Evolutionary conservation across 1,140 invertebrate species (phyloP), one percentile per base, ranked within the genome.

Genomic region (Zaprionus camerounensis): DNA sequence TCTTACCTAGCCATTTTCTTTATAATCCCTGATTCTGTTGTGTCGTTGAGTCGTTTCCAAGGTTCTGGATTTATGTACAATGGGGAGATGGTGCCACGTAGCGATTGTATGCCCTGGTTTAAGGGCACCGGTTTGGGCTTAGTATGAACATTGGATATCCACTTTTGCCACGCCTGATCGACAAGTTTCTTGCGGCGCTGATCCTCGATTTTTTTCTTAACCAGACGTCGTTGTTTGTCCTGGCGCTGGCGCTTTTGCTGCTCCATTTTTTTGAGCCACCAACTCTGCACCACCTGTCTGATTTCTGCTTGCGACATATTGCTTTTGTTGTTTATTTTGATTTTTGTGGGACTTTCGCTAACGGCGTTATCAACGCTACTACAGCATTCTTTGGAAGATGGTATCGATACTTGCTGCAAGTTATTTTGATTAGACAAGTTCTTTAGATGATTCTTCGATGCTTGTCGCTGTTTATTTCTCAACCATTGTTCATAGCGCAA

Each of bases 61-160:
- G 70, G 55, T 0, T 26, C 9, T 1, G 90, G 90, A 62, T 91
- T 91, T 0, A 83, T 36, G 26, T 80, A 91, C 0, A 91, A 26
- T 2, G 61, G 44, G 0, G 90, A 87, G 13, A 92, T 53, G 9
- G 80, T 84, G 26, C 78, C 85, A 1, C 83, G 80, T 44, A 91
- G 41, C 1, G 85, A 84, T 36, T 83, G 61, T 5, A 91, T 22
- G 13, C 90, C 90, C 59, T 87, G 76, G 51, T 91, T 91, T 13
- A 91, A 28, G 9, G 90, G 90, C 24, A 91, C 90, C 15, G 90
- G 90, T 57, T 87, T 91, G 5, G 90, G 85, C 17, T 87, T 91
- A 3, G 36, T 53, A 11, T 58, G 36, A 7, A 81, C 82, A 4
- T 69, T 80, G 55, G 62, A 64, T 13, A 90, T 82, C 85, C 85